These are phyloP conservation scores for Glomeris maerens DNA, from an alignment of 1,140 invertebrate species.

Conservation along the genomic window DNA sequence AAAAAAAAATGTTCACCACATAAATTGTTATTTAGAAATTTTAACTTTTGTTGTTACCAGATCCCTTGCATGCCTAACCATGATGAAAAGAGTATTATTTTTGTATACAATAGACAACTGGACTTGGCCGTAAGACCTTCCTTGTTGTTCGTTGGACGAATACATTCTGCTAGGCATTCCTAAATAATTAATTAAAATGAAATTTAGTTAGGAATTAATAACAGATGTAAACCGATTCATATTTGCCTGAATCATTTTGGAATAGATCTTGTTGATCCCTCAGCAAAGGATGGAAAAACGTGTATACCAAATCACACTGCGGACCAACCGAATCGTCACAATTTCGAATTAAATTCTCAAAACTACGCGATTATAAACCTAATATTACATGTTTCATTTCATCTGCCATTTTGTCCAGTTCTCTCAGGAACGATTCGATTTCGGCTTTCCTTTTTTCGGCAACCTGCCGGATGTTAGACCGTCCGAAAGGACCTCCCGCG, in stretches of 20 bases:
- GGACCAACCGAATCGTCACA: slow-evolving; percentile 24
- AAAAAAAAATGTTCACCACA: background rate
- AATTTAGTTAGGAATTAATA: background rate
- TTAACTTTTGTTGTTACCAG: slow-evolving; percentile 33
- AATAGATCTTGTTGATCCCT: slow-evolving; percentile 59
- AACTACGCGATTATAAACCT: background rate
- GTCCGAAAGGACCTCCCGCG: slow-evolving; percentile 63
- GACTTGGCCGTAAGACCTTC: slow-evolving; percentile 35
- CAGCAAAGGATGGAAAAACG: slow-evolving; percentile 91
- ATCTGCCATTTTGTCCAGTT: slow-evolving; percentile 69
- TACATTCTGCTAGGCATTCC: background rate
- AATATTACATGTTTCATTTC: slow-evolving; percentile 53
- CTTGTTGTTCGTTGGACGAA: background rate
- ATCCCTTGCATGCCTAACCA: slow-evolving; percentile 77
- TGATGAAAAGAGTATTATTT: slow-evolving; percentile 60
- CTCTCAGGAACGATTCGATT: slow-evolving; percentile 71
- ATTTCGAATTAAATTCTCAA: slow-evolving; percentile 4
- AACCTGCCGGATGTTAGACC: slow-evolving; percentile 86
- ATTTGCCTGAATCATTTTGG: slow-evolving; percentile 46
- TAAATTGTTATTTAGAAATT: background rate
- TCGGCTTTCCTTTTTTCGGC: slow-evolving; percentile 75
- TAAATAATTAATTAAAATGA: background rate
- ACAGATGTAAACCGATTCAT: background rate
- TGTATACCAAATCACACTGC: slow-evolving; percentile 91
- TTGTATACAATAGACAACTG: slow-evolving; percentile 72